Evolutionary conservation across 2,113 vertebrate species (phyloP), one percentile per base, ranked within the genome.

Genomic region (Mesocricetus auratus): DNA sequence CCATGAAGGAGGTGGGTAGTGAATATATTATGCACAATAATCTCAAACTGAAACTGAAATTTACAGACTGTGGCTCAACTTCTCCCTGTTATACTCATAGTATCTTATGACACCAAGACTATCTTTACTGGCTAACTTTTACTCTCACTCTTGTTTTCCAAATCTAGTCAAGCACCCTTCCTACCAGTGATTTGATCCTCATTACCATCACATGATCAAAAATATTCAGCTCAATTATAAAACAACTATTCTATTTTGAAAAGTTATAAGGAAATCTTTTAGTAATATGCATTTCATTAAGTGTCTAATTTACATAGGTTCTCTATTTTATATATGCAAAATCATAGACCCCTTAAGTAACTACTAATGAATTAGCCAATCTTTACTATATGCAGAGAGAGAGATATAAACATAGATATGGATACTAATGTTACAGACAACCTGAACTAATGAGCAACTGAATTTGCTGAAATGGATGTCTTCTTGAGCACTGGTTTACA

Each of bases 401-500:
- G 17, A 8, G 29, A 90, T 16, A n/a, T 39, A 66, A n/a, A 56
- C 29, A 58, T 19, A 90, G 22, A 39, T 17, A 31, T 11, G 45
- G 33, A 33, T 78, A 26, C 22, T n/a, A 82, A 94, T 92, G 60
- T 92, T 81, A 92, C 9, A 13, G 26, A 71, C 78, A 97, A 82
- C 89, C 47, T 89, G 62, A 81, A 90, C 45, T 86, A 10, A 17
- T 50, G 29, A 94, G 42, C 71, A 92, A 47, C 15, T 11, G 1
- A 47, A 86, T 89, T 89, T 93, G 31, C 47, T 92, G 81, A 94
- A 71, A 74, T 83, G 86, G 26, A 60, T 82, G 3, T 95, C 39
- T 81, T 88, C 86, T 92, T 66, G 77, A 45, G 36, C 1, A 64
- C 64, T 86, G 66, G 71, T 86, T 97, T 90, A 86, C 81, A 33